phyloP scores from a whole-genome alignment of 2,888 invertebrate species.

The Esperia sulphurella region DNA sequence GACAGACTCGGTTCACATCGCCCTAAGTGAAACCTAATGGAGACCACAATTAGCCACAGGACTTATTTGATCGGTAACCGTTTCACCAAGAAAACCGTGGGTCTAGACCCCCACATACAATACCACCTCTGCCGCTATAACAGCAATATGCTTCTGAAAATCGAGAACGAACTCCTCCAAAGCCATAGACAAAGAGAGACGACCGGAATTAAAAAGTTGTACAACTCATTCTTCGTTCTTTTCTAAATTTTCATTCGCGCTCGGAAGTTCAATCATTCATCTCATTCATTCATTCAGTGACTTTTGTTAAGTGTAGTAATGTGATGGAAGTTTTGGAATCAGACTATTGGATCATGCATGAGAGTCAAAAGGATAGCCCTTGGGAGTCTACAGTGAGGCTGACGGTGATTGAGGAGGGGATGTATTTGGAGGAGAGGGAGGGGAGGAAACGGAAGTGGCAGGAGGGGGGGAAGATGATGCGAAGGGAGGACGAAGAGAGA shows the following conservation, averaged over 20 bases:
- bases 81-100: conserved; percentile 48
- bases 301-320: conserved; percentile 21
- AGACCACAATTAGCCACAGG: conserved; percentile 43
- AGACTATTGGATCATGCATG: conserved; percentile 58
- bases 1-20: conserved; percentile 26
- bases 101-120: conserved; percentile 48
- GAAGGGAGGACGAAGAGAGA: conserved; percentile 60
- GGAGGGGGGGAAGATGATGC: conserved; percentile 53
- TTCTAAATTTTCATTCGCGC: conserved; percentile 81
- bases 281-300: conserved; percentile 40
- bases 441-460: conserved; percentile 70
- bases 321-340: conserved; percentile 25
- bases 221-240: conserved; percentile 92
- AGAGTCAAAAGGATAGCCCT: conserved; percentile 54
- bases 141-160: conserved; percentile 83
- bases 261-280: conserved; percentile 28
- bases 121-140: conserved; percentile 51
- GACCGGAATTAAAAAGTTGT: conserved; percentile 91
- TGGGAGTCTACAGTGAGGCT: conserved; percentile 66
- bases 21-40: conserved; percentile 48
- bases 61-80: conserved; percentile 51
- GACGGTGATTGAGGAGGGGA: conserved; percentile 47
- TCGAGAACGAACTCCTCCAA: conserved; percentile 87
- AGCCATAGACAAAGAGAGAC: conserved; percentile 91
- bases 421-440: conserved; percentile 66